Base-by-base conservation (phyloP, 1,140 invertebrate genomes). In the Eurosta solidaginis region DNA sequence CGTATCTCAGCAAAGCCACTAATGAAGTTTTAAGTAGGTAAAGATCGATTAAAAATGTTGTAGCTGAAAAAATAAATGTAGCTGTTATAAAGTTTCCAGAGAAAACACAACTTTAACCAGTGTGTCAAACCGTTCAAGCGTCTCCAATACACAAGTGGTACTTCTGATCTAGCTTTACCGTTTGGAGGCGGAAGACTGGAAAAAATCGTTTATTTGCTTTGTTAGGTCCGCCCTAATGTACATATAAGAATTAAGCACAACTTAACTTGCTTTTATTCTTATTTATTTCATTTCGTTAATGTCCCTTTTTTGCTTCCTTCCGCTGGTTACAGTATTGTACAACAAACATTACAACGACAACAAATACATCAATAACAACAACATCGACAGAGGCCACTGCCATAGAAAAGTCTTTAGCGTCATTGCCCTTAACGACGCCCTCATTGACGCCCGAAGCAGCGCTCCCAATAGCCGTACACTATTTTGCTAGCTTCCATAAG, bases 401-500 rank as follows among this genome's bases (percentile, higher is more conserved):
- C 74, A 50, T 42, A 75, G n/a, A 27, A 40, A 75, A 33, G 47
- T 49, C 74, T 45, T 75, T n/a, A n/a, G n/a, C n/a, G n/a, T n/a
- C n/a, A n/a, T n/a, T 36, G 42, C n/a, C 50, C 25, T 25, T 22
- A 22, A 1, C 76, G 36, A 42, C 76, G 29, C 5, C 77, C 12
- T 76, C 73, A 74, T 5, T 42, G 10, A 33, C 54, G 9, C 20
- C 78, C 27, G 5, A 74, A 33, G 29, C 63, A 36, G 76, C 50
- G 33, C 50, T 74, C 27, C 80, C 81, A n/a, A 74, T 85, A 68
- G 82, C 82, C 78, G 82, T 87, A 76, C 84, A 87, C 36, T 84
- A 84, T 77, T 63, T 87, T 76, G 83, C 86, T 76, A 86, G 85
- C 77, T 87, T 93, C 80, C 90, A 92, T 86, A 91, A 92, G 85